A percentile compares a stretch with the other conserved stretches of the same genome.
Conservation (phyloP, 2,888 invertebrate genomes). For the Netelia fuscicornis region DNA sequence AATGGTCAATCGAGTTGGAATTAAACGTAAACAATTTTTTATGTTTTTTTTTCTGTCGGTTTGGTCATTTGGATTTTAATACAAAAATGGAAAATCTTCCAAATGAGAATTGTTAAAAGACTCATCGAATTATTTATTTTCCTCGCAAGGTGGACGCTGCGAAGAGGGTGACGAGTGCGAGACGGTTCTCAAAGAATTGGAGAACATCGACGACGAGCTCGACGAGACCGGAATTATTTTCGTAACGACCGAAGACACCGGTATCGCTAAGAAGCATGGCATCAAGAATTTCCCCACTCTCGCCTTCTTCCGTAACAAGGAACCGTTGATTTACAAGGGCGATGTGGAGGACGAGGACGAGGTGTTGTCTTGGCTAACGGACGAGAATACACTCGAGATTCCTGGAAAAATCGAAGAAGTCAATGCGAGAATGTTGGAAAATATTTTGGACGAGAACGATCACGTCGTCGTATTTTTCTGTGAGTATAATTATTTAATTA, state of each 20-base stretch:
- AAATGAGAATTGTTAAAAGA: background rate
- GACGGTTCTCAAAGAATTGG: conserved; percentile 93
- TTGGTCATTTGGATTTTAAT: conserved; percentile 3
- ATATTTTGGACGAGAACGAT: conserved; percentile 94
- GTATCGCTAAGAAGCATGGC: conserved; percentile 93
- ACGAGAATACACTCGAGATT: conserved; percentile 95
- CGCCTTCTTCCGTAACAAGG: conserved; percentile 96
- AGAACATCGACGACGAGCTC: conserved; percentile 96
- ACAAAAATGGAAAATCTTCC: background rate
- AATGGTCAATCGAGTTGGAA: too few species aligned
- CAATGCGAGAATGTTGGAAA: conserved; percentile 95
- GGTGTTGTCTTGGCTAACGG: conserved; percentile 95
- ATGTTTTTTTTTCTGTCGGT: too few species aligned
- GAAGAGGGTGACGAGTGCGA: conserved; percentile 96
- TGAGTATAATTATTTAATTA: conserved; percentile 86
- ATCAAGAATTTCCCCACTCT: conserved; percentile 94
- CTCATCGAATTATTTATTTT: conserved; percentile 21
- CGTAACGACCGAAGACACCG: conserved; percentile 95
- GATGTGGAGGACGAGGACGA: conserved; percentile 96
- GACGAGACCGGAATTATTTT: conserved; percentile 97
- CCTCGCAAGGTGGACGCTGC: conserved; percentile 89
- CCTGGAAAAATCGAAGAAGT: conserved; percentile 97
- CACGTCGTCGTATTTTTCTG: conserved; percentile 97
- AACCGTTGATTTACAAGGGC: conserved; percentile 93
- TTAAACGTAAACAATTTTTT: too few species aligned